Base-by-base conservation (phyloP, 1,140 invertebrate species). In the Sycobia sp. region DNA sequence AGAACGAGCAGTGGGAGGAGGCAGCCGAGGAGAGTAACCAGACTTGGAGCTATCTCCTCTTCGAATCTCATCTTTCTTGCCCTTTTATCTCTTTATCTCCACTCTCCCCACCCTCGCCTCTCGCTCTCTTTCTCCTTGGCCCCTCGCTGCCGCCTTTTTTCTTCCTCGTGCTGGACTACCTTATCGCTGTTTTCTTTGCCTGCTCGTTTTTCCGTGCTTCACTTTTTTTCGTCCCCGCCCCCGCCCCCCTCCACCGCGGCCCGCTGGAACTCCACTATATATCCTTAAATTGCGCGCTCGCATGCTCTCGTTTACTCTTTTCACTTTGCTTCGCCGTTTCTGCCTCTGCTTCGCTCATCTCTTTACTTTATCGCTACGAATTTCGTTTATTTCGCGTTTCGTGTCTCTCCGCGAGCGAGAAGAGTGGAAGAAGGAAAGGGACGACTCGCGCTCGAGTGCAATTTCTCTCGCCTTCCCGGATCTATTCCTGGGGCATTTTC, bases 41-140 rank as follows among this genome's bases (percentile, higher is more conserved):
- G 54, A 51, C 54, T 57, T 41, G 18, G 23, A 14, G 23, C 27
- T 64, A 64, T 64, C 54, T 57, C 27, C 18, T 27, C 38, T 57
- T 44, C 38, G 27, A 51, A 64, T 64, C 61, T 63, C 61, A 56
- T 63, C 54, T 64, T 57, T 57, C 29, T 62, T 54, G 13, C 23
- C 1, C 38, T 49, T 39, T 38, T 47, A 39, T 50, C 46, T 39
- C n/a, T 47, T 38, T 32, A 41, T 38, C 20, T 39, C 10, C 16
- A 1, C 47, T 10, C 23, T n/a, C 46, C 43, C 50, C n/a, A 14
- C 18, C 36, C 38, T 27, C 14, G 8, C 54, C 51, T 58, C 23
- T 54, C 22, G 53, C 46, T 50, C 47, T 60, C n/a, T 46, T 20
- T 27, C 44, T 57, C 11, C 44, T 13, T 49, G 2, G 16, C n/a